phyloP scores from a whole-genome alignment of 2,888 invertebrate species.

The Agrochola litura region DNA sequence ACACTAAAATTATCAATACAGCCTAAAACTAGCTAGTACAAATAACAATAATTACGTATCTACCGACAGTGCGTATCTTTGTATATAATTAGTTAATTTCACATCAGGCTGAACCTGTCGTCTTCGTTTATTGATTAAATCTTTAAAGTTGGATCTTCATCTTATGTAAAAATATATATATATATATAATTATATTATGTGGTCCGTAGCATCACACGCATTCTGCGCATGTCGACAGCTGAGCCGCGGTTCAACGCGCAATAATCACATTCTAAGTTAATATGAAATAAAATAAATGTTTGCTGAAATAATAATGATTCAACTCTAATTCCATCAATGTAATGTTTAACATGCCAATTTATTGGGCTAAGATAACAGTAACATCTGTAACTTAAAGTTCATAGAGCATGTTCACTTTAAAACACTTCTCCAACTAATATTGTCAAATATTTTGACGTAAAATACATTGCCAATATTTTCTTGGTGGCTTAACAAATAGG shows the following conservation, averaged over 20 bases:
- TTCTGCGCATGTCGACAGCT: constrained; percentile 47
- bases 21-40: constrained; percentile 54
- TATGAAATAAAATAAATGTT: constrained; percentile 30
- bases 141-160: constrained; percentile 37
- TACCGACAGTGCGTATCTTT: constrained; percentile 53
- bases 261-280: constrained; percentile 40
- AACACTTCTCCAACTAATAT: constrained; percentile 26
- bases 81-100: constrained; percentile 41
- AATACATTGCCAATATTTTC: constrained; percentile 42
- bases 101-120: constrained; percentile 48
- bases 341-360: constrained; percentile 40
- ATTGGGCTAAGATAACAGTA: constrained; percentile 40
- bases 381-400: constrained; percentile 50
- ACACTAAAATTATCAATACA: constrained; percentile 42
- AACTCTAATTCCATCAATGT: constrained; percentile 51
- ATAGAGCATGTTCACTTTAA: constrained; percentile 37
- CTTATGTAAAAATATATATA: constrained; percentile 53
- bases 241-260: constrained; percentile 46
- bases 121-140: constrained; percentile 40
- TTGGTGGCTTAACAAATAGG: constrained; percentile 45
- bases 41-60: constrained; percentile 45
- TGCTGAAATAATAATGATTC: constrained; percentile 36
- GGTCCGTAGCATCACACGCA: constrained; percentile 63
- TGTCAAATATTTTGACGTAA: constrained; percentile 38
- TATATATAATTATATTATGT: constrained; percentile 52